Evolutionary conservation across 2,113 vertebrate species (phyloP).

Genomic region (Clarias gariepinus): DNA sequence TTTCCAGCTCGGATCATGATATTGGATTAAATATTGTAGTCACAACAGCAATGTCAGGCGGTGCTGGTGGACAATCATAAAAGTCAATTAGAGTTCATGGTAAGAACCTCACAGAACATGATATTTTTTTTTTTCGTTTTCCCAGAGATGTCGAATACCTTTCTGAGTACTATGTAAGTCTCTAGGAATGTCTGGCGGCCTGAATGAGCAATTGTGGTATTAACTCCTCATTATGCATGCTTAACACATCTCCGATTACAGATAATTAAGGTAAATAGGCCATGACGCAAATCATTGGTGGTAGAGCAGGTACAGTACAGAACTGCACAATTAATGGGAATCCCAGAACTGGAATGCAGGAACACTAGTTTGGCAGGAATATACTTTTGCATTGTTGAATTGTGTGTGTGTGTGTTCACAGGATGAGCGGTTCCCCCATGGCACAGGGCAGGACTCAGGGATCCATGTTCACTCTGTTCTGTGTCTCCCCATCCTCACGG

Average conservation of each 20-base stretch:
- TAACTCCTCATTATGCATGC: background rate
- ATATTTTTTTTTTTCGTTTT: background rate
- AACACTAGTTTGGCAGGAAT: background rate
- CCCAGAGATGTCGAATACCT: background rate
- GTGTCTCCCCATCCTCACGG: conserved; percentile 94
- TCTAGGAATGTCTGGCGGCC: background rate
- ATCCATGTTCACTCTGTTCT: conserved; percentile 93
- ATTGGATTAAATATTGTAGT: background rate
- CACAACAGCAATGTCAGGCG: background rate
- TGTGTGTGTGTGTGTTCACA: conserved; percentile 55
- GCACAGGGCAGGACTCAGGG: conserved; percentile 92
- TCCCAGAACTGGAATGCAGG: background rate
- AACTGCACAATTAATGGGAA: background rate
- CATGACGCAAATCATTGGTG: background rate
- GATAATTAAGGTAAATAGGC: background rate
- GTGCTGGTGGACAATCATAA: background rate
- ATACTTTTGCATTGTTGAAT: background rate
- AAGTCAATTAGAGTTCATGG: background rate
- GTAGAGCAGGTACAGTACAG: background rate
- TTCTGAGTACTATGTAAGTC: background rate
- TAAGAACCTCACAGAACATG: background rate
- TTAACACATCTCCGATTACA: background rate
- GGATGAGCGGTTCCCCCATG: conserved; percentile 95
- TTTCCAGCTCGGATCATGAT: background rate
- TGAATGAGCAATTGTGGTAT: background rate